Percentiles rank a stretch among this genome's conserved stretches.
phyloP scores from a whole-genome alignment of 2,888 invertebrate species.

The Spialia ferax region DNA sequence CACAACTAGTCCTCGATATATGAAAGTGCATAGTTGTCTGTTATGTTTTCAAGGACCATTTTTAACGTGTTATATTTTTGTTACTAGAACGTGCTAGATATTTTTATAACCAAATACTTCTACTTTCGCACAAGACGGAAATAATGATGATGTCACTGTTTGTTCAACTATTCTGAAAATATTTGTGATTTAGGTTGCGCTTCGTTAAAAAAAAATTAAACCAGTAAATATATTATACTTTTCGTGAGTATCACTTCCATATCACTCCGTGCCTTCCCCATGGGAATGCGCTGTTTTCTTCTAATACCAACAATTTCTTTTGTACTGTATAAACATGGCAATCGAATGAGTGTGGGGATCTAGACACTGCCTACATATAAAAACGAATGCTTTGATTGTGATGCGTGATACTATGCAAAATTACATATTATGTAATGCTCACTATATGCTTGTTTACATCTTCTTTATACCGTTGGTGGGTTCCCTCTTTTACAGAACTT shows the following conservation, averaged over 20 bases:
- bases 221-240: constrained; percentile 3
- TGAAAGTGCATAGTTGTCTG: constrained; percentile 1
- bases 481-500: no score
- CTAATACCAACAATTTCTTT: constrained; percentile 54
- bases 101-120: no score
- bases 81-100: neutral
- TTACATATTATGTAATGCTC: no score
- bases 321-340: constrained; percentile 53
- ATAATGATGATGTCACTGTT: neutral
- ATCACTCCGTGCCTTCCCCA: constrained; percentile 16
- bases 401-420: no score
- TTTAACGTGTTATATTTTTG: neutral
- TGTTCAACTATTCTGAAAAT: no score
- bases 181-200: no score
- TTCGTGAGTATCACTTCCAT: constrained; percentile 15
- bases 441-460: no score
- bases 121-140: no score
- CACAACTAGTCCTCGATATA: constrained; percentile 9
- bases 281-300: constrained; percentile 32
- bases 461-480: no score
- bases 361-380: neutral
- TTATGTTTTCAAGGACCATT: neutral
- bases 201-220: no score
- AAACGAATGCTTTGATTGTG: neutral
- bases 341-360: constrained; percentile 49